Conservation (phyloP, 2,113 vertebrate species). For the Rattus rattus region DNA sequence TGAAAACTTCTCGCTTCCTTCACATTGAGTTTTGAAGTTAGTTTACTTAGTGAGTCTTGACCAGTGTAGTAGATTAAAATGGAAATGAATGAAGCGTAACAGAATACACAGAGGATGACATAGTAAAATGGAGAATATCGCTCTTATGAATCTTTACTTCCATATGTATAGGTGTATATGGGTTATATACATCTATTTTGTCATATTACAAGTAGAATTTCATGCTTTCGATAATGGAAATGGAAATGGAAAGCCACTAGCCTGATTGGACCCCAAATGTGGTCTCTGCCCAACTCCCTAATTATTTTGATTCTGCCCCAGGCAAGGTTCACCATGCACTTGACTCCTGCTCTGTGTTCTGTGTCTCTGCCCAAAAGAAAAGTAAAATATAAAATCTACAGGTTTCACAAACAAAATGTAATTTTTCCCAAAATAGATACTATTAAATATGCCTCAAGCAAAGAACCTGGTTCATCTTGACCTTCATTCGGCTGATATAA, state of each 20-base stretch:
- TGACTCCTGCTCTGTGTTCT: background rate
- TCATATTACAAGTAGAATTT: background rate
- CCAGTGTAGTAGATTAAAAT: slow-evolving; percentile 15
- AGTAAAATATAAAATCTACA: background rate
- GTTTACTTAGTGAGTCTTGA: background rate
- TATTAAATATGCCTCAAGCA: background rate
- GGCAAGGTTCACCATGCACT: background rate
- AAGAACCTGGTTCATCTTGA: slow-evolving; percentile 2
- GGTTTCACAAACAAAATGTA: background rate
- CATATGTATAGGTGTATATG: background rate
- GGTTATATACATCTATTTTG: background rate
- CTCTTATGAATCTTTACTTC: slow-evolving; percentile 45
- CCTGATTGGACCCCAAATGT: background rate
- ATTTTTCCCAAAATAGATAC: background rate
- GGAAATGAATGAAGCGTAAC: background rate
- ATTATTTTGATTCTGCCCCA: slow-evolving; percentile 7
- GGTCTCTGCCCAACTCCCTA: slow-evolving; percentile 4
- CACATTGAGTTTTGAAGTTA: background rate
- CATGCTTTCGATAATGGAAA: background rate
- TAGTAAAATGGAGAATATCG: background rate
- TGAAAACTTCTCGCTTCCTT: background rate
- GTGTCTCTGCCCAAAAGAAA: slow-evolving; percentile 8
- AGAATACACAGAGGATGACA: slow-evolving; percentile 16
- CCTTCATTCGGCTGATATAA: background rate
- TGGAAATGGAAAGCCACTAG: background rate